Base-by-base conservation (phyloP, 2,113 vertebrate genomes). In the Dicentrarchus labrax region DNA sequence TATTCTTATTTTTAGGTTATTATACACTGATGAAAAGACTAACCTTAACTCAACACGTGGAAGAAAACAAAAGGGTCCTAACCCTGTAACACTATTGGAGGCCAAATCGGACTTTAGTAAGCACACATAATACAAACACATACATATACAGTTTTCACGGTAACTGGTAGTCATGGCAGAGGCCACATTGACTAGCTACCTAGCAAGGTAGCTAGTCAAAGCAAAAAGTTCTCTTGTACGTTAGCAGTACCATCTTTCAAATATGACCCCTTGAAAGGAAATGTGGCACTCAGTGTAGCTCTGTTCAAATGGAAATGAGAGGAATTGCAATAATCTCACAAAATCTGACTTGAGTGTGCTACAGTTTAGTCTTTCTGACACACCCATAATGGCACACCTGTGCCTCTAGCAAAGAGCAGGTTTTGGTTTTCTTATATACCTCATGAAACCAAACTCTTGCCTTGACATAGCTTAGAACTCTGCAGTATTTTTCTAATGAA, bases 391-490 rank as follows among this genome's bases (percentile, higher is more conserved):
- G 21, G 12, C 51, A 4, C 77, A 78, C 62, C 57, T 70, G 36
- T 80, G 77, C 36, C 43, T 30, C 12, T 24, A 56, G 68, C 75
- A 48, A 68, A 36, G 45, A 87, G 61, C 71, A 73, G 24, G 80
- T 77, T 73, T 51, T 78, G 30, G 24, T 61, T 59, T 22, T 72
- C 61, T 69, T 21, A 4, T 67, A 30, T 73, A 54, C 51, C 39
- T 84, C 67, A 30, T 80, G 83, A 92, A 92, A 91, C 67, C 69
- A 73, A 90, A 89, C 24, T 79, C 83, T 80, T 82, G 76, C 79
- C 38, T 72, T 59, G 81, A 70, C 56, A 21, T 45, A 8, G 11
- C 66, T 51, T 36, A 3, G 53, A 78, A 81, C 41, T 76, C 77
- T 64, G 48, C 67, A 59, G 38, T 79, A 54, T 69, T 72, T 72